Percentiles rank a stretch among this genome's conserved stretches.
phyloP scores from a whole-genome alignment of 2,797 vertebrate genomes.

The Urophycis tenuis region DNA sequence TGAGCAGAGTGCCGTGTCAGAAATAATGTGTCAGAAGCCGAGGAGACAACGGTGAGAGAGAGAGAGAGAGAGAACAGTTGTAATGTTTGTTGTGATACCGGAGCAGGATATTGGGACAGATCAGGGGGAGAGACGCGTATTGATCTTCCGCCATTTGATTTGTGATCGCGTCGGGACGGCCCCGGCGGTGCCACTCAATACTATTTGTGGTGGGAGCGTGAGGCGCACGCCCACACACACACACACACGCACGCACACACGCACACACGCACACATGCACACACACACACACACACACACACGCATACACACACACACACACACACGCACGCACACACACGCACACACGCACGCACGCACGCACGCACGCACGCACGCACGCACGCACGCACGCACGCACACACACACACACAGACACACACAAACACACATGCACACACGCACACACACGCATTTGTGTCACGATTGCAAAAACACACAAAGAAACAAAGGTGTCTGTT shows the following conservation, averaged over 20 bases:
- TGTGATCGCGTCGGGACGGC: not conserved
- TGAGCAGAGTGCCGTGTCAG: not conserved
- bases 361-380: not conserved
- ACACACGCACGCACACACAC: not conserved
- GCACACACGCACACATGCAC: not conserved
- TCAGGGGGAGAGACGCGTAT: not conserved
- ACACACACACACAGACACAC: not conserved
- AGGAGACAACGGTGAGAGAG: not conserved
- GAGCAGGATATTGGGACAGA: not conserved
- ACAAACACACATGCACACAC: not conserved
- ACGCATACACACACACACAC: not conserved
- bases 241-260: not conserved
- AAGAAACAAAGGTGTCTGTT: conserved; percentile 69
- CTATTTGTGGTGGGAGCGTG: not conserved
- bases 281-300: not conserved
- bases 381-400: not conserved
- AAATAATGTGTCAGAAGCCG: not conserved
- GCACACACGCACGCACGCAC: not conserved
- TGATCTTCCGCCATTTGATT: not conserved
- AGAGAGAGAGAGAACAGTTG: not conserved
- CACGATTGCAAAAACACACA: not conserved
- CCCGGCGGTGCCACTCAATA: conserved; percentile 1
- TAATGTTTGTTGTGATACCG: not conserved
- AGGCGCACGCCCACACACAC: no score
- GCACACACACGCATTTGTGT: not conserved